Conservation (phyloP, 2,113 vertebrate species). For the Bos taurus region DNA sequence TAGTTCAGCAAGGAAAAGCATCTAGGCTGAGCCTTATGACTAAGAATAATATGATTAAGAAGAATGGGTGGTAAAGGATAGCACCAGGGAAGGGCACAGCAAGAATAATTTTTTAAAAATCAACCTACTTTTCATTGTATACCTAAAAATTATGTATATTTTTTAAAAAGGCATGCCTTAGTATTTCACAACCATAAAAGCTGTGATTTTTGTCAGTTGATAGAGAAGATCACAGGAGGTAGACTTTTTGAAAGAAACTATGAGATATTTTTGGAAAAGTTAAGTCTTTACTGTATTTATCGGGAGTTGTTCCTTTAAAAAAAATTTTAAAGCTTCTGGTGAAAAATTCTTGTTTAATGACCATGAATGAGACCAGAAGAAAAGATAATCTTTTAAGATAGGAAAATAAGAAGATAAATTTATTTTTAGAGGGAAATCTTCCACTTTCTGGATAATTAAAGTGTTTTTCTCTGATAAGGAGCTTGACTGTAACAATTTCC, state of each 20-base stretch:
- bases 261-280: background rate
- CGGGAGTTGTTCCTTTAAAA: background rate
- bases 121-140: background rate
- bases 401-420: slow-evolving; percentile 58
- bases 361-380: slow-evolving; percentile 18
- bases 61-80: background rate
- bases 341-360: slow-evolving; percentile 50
- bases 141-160: background rate
- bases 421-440: slow-evolving; percentile 48
- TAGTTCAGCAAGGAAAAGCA: background rate
- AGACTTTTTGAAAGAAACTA: background rate
- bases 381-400: slow-evolving; percentile 60
- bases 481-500: slow-evolving; percentile 37
- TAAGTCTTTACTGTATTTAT: background rate
- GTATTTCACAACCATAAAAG: background rate
- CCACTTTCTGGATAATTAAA: slow-evolving; percentile 64
- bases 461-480: slow-evolving; percentile 54
- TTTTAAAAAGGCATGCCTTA: background rate
- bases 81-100: background rate
- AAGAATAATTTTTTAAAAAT: background rate
- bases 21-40: background rate
- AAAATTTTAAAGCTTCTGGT: background rate
- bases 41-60: background rate
- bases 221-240: background rate
- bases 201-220: background rate